A percentile compares a stretch with the other conserved stretches of the same genome.
Evolutionary conservation across 2,113 vertebrate species (phyloP).

Genomic region (Rutilus rutilus): DNA sequence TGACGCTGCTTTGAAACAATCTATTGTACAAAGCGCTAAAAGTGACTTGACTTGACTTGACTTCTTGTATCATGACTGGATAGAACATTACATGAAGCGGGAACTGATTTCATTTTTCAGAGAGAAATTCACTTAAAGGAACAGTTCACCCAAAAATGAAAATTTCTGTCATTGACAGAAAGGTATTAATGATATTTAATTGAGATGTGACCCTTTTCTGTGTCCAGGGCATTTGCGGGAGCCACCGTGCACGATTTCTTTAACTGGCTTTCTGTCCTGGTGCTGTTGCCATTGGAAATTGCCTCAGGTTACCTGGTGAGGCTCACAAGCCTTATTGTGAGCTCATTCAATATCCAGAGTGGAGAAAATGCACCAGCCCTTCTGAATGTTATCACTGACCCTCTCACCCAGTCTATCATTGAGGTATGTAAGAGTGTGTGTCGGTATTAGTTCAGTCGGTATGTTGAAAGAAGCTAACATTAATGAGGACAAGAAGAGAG

Average conservation of each 20-base stretch:
- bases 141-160: not conserved
- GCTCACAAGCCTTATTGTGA: slow-evolving; percentile 81
- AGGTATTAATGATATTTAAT: not conserved
- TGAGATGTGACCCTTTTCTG: not conserved
- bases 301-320: slow-evolving; percentile 82
- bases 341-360: slow-evolving; percentile 83
- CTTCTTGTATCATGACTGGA: not conserved
- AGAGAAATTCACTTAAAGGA: not conserved
- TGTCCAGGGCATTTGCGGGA: slow-evolving; percentile 88
- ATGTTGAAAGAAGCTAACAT: not conserved
- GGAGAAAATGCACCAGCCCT: slow-evolving; percentile 88
- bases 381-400: slow-evolving; percentile 93
- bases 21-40: too few species aligned
- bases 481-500: not conserved
- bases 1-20: too few species aligned
- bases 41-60: too few species aligned
- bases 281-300: slow-evolving; percentile 87
- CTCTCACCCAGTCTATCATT: slow-evolving; percentile 88
- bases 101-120: not conserved
- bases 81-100: not conserved
- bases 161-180: not conserved
- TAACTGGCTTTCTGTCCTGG: slow-evolving; percentile 93
- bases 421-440: slow-evolving; percentile 74
- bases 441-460: not conserved
- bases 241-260: slow-evolving; percentile 97